Conservation (phyloP, 2,797 vertebrate species). For the Rhinichthys osculus region DNA sequence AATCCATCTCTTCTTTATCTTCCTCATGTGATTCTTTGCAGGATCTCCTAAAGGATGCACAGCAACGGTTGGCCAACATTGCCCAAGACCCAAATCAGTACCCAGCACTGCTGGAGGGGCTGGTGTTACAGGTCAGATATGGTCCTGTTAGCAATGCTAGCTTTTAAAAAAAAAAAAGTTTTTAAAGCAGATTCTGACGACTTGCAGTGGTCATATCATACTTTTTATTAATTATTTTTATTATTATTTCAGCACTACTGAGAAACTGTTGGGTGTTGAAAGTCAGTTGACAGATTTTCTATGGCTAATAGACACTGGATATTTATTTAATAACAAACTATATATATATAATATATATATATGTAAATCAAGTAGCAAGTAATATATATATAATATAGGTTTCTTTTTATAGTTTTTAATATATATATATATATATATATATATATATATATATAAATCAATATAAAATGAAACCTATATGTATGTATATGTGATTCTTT, state of each 20-base stretch:
- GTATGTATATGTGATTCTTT: no score
- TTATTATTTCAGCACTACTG: not conserved
- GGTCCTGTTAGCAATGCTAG: not conserved
- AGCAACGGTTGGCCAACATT: slow-evolving; percentile 84
- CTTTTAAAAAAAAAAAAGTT: not conserved
- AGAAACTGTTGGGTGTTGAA: slow-evolving; percentile 15
- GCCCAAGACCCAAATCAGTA: slow-evolving; percentile 90
- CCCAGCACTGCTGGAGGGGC: slow-evolving; percentile 87
- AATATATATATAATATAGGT: not conserved
- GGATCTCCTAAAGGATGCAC: slow-evolving; percentile 95
- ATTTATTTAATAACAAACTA: not conserved
- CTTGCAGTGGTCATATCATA: not conserved
- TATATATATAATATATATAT: not conserved
- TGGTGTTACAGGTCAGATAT: slow-evolving; percentile 88
- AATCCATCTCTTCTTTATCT: not conserved
- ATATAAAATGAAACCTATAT: no score
- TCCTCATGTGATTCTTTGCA: slow-evolving; percentile 62
- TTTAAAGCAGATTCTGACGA: not conserved
- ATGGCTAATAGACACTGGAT: not conserved
- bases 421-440: not conserved
- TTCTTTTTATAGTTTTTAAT: no score
- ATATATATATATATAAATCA: not conserved
- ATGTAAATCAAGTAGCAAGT: no score
- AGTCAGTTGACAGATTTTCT: not conserved
- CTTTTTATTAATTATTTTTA: not conserved